phyloP scores from a whole-genome alignment of 2,888 invertebrate genomes.

The Ophion costatus region DNA sequence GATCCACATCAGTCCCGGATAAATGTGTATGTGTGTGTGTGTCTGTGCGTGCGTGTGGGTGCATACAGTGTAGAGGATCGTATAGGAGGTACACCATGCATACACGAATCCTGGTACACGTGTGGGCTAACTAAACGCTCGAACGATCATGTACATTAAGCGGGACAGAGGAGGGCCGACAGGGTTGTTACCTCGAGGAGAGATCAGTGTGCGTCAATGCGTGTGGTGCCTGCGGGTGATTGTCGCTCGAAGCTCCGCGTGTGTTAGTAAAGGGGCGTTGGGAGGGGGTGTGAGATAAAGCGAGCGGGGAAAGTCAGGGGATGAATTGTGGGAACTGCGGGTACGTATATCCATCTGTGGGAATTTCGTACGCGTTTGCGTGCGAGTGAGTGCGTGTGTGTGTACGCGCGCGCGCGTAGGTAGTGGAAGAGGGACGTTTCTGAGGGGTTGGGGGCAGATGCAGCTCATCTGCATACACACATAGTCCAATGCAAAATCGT shows the following conservation, averaged over 20 bases:
- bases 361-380: neutral
- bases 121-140: conserved; percentile 33
- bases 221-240: conserved; percentile 35
- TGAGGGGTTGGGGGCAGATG: conserved; percentile 2
- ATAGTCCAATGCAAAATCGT: conserved; percentile 45
- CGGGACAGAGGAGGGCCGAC: conserved; percentile 27
- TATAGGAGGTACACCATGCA: conserved; percentile 51
- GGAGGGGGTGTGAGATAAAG: neutral
- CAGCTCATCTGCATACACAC: conserved; percentile 43
- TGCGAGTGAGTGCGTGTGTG: neutral
- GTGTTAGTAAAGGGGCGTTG: neutral
- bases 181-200: conserved; percentile 44
- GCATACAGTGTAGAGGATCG: conserved; percentile 35
- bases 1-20: too few relatives aligned
- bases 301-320: neutral
- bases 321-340: conserved; percentile 3
- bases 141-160: conserved; percentile 43
- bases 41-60: neutral
- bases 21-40: too few relatives aligned
- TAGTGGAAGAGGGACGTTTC: neutral
- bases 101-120: conserved; percentile 41
- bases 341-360: conserved; percentile 5
- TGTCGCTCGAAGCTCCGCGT: conserved; percentile 37
- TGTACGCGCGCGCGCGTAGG: neutral
- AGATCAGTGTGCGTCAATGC: conserved; percentile 37